Percentiles rank a stretch among this genome's conserved stretches.
These are phyloP conservation scores for Typhlichthys eigenmanni DNA, from an alignment of 2,797 vertebrate genomes.

Conservation along the genomic window DNA sequence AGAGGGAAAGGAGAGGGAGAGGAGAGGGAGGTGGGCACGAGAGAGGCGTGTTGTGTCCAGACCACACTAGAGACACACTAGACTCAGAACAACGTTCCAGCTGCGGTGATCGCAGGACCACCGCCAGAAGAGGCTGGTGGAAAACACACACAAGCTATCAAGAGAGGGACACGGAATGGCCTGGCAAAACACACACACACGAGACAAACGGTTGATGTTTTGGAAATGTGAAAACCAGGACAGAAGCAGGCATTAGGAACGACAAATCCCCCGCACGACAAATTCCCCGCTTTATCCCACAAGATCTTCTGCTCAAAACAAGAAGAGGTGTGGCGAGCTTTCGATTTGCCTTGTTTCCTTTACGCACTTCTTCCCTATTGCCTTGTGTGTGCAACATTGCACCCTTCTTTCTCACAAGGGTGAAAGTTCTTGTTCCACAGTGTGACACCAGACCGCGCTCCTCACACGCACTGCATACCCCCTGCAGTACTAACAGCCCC, in stretches of 20 bases:
- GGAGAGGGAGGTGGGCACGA: background rate
- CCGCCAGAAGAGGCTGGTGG: constrained; percentile 45
- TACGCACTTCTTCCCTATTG: background rate
- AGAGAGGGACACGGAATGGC: constrained; percentile 11
- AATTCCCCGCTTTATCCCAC: background rate
- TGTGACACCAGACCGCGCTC: constrained; percentile 1
- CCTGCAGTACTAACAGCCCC: background rate
- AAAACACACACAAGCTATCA: background rate
- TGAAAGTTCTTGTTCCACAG: constrained; percentile 17
- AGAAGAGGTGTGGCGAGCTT: too few species aligned
- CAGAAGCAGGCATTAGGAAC: constrained; percentile 34
- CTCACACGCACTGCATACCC: background rate
- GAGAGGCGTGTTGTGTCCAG: constrained; percentile 50
- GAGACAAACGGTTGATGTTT: constrained; percentile 32
- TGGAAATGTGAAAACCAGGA: constrained; percentile 39
- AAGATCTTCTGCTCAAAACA: background rate
- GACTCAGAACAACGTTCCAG: constrained; percentile 49
- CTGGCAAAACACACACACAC: constrained; percentile 15
- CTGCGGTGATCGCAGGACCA: constrained; percentile 44
- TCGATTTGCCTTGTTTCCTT: background rate
- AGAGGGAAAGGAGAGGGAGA: constrained; percentile 37
- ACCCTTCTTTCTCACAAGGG: background rate
- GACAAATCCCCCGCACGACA: background rate
- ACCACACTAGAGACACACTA: constrained; percentile 59
- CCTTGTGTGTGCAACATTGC: background rate